These are phyloP conservation scores for Pocota personata DNA, from an alignment of 2,888 invertebrate genomes.

Conservation along the genomic window DNA sequence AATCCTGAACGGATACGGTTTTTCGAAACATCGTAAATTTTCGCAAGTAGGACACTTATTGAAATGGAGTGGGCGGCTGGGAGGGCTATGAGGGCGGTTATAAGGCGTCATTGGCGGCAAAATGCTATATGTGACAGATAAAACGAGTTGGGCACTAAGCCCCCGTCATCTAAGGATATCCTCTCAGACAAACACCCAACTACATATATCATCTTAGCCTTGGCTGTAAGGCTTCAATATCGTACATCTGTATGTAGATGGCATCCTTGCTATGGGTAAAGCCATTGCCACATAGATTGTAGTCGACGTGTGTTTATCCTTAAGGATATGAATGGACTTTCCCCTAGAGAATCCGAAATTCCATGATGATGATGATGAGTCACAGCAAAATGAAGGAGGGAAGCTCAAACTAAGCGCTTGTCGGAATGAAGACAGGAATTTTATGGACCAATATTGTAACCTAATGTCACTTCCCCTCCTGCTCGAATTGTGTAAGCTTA, in stretches of 20 bases:
- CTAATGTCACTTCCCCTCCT: constrained; percentile 10
- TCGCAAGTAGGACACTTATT: constrained; percentile 40
- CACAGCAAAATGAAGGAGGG: neutral
- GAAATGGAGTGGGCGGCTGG: constrained; percentile 5
- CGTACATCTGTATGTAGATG: constrained; percentile 18
- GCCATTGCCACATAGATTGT: neutral
- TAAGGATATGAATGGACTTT: constrained; percentile 24
- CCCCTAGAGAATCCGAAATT: constrained; percentile 17
- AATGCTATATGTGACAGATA: constrained; percentile 58
- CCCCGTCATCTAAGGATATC: constrained; percentile 39
- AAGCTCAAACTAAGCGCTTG: constrained; percentile 13
- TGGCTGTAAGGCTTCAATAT: constrained; percentile 19
- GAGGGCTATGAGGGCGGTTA: neutral
- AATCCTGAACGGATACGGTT: constrained; percentile 49
- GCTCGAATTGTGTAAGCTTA: constrained; percentile 47
- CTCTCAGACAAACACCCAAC: constrained; percentile 23
- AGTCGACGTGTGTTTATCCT: constrained; percentile 19
- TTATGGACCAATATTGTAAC: constrained; percentile 60
- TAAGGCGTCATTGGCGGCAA: constrained; percentile 40
- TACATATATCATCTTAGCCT: constrained; percentile 34
- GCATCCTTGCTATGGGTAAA: neutral
- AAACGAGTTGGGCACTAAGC: constrained; percentile 61
- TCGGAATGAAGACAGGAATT: constrained; percentile 45
- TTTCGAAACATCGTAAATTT: constrained; percentile 67
- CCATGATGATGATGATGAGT: constrained; percentile 54